Evolutionary conservation across 2,888 invertebrate genomes (phyloP).

Genomic region (Eucera pruinosa): DNA sequence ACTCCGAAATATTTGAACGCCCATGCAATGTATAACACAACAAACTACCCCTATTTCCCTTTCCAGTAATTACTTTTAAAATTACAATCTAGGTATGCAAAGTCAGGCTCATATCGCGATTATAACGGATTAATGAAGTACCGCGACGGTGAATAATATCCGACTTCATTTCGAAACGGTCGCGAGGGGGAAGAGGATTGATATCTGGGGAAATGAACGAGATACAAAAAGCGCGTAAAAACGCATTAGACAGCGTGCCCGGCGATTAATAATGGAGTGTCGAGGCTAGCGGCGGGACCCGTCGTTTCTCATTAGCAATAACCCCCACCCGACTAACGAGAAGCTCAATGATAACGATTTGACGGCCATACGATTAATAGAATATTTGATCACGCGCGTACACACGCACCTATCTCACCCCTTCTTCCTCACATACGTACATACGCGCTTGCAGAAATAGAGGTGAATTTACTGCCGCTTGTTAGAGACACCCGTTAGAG

Average conservation of each 20-base stretch:
- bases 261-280: slow-evolving; percentile 64
- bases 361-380: slow-evolving; percentile 71
- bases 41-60: neutral
- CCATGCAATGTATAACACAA: neutral
- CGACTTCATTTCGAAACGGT: slow-evolving; percentile 39
- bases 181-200: neutral
- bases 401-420: neutral
- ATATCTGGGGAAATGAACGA: slow-evolving; percentile 27
- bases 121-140: slow-evolving; percentile 43
- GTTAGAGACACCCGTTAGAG: slow-evolving; percentile 72
- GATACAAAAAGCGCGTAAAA: slow-evolving; percentile 39
- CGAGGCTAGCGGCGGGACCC: slow-evolving; percentile 37
- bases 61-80: slow-evolving; percentile 25
- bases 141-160: neutral
- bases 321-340: slow-evolving; percentile 60
- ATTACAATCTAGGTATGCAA: slow-evolving; percentile 15
- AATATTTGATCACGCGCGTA: slow-evolving; percentile 67
- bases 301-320: slow-evolving; percentile 72
- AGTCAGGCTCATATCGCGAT: slow-evolving; percentile 12
- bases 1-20: slow-evolving; percentile 1
- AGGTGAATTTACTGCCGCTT: slow-evolving; percentile 70
- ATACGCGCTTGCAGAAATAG: slow-evolving; percentile 55
- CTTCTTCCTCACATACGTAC: neutral
- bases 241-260: slow-evolving; percentile 40
- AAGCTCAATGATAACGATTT: slow-evolving; percentile 70